Conservation (phyloP, 1,140 invertebrate genomes). For the Palaemon carinicauda region DNA sequence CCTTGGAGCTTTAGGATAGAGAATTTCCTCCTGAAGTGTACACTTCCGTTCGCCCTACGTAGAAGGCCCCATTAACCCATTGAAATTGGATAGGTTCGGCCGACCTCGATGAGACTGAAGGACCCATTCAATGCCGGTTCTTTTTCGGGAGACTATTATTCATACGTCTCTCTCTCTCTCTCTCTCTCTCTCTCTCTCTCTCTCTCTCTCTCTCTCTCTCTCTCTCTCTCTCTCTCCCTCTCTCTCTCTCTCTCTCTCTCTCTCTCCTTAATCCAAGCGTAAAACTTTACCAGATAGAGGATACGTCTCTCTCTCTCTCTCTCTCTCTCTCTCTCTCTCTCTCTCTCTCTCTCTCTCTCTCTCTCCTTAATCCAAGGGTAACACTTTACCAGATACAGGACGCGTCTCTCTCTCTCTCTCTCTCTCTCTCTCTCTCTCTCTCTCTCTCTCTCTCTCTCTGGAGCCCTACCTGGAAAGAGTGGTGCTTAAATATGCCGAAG, state of each 20-base stretch:
- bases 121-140: no score
- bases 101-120: no score
- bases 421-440: background rate
- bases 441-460: conserved; percentile 21
- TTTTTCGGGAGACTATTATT: no score
- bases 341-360: conserved; percentile 5
- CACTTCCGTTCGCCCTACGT: no score
- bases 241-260: background rate
- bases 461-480: background rate
- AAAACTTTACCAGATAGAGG: no score
- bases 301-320: background rate
- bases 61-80: no score
- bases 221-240: background rate
- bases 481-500: no score
- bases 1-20: no score
- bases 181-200: background rate
- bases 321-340: conserved; percentile 5
- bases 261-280: background rate
- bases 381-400: background rate
- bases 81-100: no score
- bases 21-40: no score
- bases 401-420: background rate
- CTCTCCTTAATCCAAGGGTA: background rate
- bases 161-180: background rate
- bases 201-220: background rate